Percentiles rank a stretch among this genome's conserved stretches.
Conservation (phyloP, 2,888 invertebrate genomes). For the Meiosimyza platycephala region DNA sequence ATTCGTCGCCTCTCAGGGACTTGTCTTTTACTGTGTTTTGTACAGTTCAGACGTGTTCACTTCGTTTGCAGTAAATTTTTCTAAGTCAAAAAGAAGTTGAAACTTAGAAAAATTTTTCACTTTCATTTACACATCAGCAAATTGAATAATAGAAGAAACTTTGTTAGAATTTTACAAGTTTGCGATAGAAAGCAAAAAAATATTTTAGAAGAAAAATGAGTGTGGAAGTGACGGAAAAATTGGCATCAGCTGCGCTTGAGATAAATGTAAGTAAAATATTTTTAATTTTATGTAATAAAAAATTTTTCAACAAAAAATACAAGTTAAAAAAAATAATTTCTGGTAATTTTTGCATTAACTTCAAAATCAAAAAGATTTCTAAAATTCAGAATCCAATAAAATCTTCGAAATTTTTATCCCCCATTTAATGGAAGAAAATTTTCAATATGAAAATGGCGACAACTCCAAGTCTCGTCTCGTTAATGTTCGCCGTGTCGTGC, state of each 20-base stretch:
- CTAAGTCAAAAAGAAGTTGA: slow-evolving; percentile 53
- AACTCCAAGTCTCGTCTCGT: slow-evolving; percentile 42
- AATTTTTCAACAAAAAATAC: slow-evolving; percentile 38
- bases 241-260: slow-evolving; percentile 43
- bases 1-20: slow-evolving; percentile 50
- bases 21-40: slow-evolving; percentile 53
- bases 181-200: background rate
- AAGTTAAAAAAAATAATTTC: background rate
- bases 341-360: background rate
- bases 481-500: background rate
- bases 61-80: slow-evolving; percentile 47
- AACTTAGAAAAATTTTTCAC: slow-evolving; percentile 45
- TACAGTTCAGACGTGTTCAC: slow-evolving; percentile 47
- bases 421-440: slow-evolving; percentile 44
- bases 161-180: background rate
- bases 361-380: background rate
- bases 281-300: slow-evolving; percentile 51
- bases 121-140: slow-evolving; percentile 40
- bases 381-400: background rate
- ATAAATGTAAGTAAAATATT: slow-evolving; percentile 58
- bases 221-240: slow-evolving; percentile 57
- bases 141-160: slow-evolving; percentile 19
- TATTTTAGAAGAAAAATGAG: slow-evolving; percentile 53
- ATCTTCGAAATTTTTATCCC: slow-evolving; percentile 23
- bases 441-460: slow-evolving; percentile 64